phyloP scores from a whole-genome alignment of 2,113 vertebrate species.

The Ramphastos sulfuratus region DNA sequence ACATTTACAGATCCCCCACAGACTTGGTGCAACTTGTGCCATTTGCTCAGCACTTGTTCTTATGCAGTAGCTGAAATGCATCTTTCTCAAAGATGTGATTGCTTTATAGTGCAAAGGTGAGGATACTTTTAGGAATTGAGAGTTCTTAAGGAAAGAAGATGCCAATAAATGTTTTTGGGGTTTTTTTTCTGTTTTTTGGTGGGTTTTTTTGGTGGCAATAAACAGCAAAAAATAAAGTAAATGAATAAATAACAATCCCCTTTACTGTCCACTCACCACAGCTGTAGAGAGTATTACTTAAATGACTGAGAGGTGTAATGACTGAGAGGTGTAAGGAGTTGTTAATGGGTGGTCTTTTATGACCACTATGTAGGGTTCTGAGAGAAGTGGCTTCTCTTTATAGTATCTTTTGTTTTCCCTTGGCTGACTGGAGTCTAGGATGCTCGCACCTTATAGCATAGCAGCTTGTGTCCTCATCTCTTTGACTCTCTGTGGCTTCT shows the following conservation, averaged over 20 bases:
- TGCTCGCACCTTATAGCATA: background rate
- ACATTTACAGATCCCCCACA: background rate
- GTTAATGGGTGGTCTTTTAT: background rate
- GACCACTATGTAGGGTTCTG: rapidly evolving
- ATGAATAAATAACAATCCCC: background rate
- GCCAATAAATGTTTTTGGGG: background rate
- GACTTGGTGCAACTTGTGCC: background rate
- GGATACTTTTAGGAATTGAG: background rate
- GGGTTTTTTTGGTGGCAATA: background rate
- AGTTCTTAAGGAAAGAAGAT: background rate
- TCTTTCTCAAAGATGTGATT: background rate
- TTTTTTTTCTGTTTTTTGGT: too few species aligned
- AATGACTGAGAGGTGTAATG: background rate
- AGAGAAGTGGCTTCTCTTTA: background rate
- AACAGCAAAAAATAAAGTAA: background rate
- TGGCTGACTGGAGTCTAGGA: background rate
- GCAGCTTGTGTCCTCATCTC: background rate
- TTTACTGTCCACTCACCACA: background rate
- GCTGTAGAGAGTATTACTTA: background rate
- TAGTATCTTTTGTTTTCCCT: background rate
- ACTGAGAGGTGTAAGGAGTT: background rate
- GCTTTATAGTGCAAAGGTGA: background rate
- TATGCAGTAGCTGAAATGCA: background rate
- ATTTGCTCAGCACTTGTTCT: background rate
- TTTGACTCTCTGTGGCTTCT: background rate